Evolutionary conservation across 2,113 vertebrate species (phyloP), one percentile per base, ranked within the genome.

Genomic region (Chlorodrepanis virens): DNA sequence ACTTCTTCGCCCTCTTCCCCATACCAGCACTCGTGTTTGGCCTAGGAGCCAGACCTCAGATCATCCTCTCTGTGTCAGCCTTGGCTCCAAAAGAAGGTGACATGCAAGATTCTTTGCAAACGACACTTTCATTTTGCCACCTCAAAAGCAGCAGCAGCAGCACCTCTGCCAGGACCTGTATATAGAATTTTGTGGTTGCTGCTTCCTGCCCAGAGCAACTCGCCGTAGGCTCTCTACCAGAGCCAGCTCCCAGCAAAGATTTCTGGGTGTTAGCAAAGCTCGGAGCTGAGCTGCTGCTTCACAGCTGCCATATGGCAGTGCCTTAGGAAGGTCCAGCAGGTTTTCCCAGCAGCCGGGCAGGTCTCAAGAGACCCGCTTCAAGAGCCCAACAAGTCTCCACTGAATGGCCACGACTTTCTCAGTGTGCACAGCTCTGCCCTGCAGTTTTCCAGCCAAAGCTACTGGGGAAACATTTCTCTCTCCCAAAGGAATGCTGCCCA

Each of bases 161-260:
- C 92, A 92, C 76, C 68, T 70, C 92, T 93, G 76, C 54, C 1
- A 1, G 80, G 83, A 95, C 89, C 94, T 91, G 64, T 90, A 92
- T 87, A 89, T 75, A 94, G 33, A 94, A 87, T 56, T 67, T 49
- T 93, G 96, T 39, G 95, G 95, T 96, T 93, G 79, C 60, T 37
- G 86, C 64, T 97, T 97, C 96, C 96, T 94, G 96, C 80, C 15
- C 29, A 67, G 64, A 67, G 83, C 83, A 39, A 83, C 71, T 92
- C 18, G 0, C 76, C 13, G 0, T 83, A 52, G 67, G n/a, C 83
- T 85, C 5, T 1, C 57, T 68, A 45, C 83, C 0, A 1, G 80
- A 56, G 75, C 35, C 3, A 14, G 57, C 79, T 74, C 89, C 76
- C 91, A 64, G 72, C 61, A 25, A 93, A 93, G 50, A 70, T 70